Conservation (phyloP, 2,888 invertebrate species). For the Synergus umbraculus region DNA sequence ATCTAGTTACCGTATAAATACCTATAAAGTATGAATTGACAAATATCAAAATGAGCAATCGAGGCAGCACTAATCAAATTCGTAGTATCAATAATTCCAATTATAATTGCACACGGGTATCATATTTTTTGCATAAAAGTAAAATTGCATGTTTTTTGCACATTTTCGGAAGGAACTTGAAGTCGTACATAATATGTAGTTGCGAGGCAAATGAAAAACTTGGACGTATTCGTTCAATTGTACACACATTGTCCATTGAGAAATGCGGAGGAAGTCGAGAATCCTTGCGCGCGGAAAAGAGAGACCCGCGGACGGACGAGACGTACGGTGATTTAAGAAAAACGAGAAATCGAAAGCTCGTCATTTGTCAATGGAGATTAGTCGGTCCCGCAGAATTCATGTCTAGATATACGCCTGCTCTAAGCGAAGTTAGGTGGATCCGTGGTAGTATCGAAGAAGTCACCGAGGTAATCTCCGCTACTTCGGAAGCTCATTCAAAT, state of each 20-base stretch:
- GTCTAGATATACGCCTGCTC: conserved; percentile 11
- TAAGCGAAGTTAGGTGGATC: conserved; percentile 31
- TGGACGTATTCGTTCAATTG: conserved; percentile 6
- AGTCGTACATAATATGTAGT: background rate
- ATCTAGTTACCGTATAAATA: no score
- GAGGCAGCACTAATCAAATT: no score
- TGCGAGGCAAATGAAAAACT: conserved; percentile 14
- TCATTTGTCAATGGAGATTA: conserved; percentile 41
- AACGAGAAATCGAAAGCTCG: conserved; percentile 35
- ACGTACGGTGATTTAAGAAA: conserved; percentile 28
- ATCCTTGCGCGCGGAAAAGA: conserved; percentile 3
- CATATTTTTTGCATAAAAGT: background rate
- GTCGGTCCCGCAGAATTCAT: conserved; percentile 26
- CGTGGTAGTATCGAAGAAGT: conserved; percentile 57
- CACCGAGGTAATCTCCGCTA: conserved; percentile 69
- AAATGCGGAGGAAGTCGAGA: conserved; percentile 23
- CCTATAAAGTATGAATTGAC: no score
- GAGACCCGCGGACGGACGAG: background rate
- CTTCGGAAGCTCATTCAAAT: conserved; percentile 67
- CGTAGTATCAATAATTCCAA: no score
- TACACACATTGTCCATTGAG: conserved; percentile 16
- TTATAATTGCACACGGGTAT: background rate
- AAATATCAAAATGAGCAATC: no score
- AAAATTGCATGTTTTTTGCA: background rate
- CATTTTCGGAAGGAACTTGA: background rate